These are phyloP conservation scores for Diprion similis DNA, from an alignment of 1,140 invertebrate genomes.

Conservation along the genomic window DNA sequence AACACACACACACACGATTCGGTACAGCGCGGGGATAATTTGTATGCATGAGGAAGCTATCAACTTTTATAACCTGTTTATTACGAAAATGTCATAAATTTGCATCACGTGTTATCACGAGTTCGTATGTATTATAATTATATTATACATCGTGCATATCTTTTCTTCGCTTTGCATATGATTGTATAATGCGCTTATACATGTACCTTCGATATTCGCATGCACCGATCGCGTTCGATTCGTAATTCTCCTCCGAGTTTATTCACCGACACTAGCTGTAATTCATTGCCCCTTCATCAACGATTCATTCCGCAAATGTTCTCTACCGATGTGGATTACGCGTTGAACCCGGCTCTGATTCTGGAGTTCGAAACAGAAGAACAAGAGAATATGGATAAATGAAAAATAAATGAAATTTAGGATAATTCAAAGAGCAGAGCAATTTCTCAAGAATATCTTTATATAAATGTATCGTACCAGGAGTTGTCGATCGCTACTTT, in stretches of 20 bases:
- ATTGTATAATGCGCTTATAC: slow-evolving; percentile 39
- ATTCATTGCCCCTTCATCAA: too few relatives aligned
- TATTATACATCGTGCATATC: slow-evolving; percentile 26
- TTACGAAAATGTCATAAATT: slow-evolving; percentile 51
- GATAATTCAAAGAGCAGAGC: too few relatives aligned
- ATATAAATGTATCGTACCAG: too few relatives aligned
- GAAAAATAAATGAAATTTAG: too few relatives aligned
- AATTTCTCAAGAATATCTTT: too few relatives aligned
- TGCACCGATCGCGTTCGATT: not conserved
- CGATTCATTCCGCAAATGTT: too few relatives aligned
- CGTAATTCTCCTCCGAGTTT: not conserved
- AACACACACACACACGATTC: not conserved
- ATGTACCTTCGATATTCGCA: slow-evolving; percentile 33
- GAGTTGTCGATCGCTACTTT: too few relatives aligned
- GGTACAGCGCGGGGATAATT: not conserved
- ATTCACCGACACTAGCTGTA: not conserved
- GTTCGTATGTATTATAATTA: slow-evolving; percentile 44
- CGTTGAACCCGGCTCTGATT: too few relatives aligned
- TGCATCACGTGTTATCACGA: slow-evolving; percentile 45
- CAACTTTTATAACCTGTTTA: slow-evolving; percentile 52
- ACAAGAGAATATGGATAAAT: too few relatives aligned
- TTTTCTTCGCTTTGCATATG: slow-evolving; percentile 36
- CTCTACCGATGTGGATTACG: too few relatives aligned
- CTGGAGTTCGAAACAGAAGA: too few relatives aligned
- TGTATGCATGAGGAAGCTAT: slow-evolving; percentile 23